Conservation (phyloP, 2,888 invertebrate species). For the Heliconius cydno region DNA sequence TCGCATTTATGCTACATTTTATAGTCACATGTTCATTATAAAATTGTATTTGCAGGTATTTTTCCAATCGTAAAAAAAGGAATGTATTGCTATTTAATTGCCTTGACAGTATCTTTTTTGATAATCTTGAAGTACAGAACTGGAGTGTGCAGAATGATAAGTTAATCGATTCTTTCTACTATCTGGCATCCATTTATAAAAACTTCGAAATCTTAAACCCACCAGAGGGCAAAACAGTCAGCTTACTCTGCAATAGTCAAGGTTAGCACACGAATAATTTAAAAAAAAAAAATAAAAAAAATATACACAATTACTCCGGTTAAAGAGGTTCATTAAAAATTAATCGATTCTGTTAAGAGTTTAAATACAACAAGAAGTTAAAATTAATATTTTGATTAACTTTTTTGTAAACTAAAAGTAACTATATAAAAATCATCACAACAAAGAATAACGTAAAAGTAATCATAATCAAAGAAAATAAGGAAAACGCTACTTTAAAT, state of each 20-base stretch:
- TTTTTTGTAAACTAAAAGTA: neutral
- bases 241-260: too few relatives aligned
- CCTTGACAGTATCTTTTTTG: neutral
- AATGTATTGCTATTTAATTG: slow-evolving; percentile 27
- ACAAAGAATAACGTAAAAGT: slow-evolving; percentile 1
- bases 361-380: neutral
- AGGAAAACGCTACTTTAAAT: slow-evolving; percentile 11
- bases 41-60: slow-evolving; percentile 25
- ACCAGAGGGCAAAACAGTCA: too few relatives aligned
- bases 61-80: slow-evolving; percentile 28
- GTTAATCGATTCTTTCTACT: neutral
- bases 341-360: too few relatives aligned
- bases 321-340: too few relatives aligned
- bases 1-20: slow-evolving; percentile 59
- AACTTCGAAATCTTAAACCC: too few relatives aligned
- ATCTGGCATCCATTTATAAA: neutral
- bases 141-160: neutral
- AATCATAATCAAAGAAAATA: slow-evolving; percentile 21
- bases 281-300: too few relatives aligned
- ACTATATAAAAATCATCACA: neutral
- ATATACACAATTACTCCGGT: too few relatives aligned
- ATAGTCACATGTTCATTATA: slow-evolving; percentile 56
- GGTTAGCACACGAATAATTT: too few relatives aligned
- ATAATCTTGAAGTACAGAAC: neutral
- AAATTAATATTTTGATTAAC: neutral